Evolutionary conservation across 2,797 vertebrate genomes (phyloP).

Genomic region (Sternarchorhynchus goeldii): DNA sequence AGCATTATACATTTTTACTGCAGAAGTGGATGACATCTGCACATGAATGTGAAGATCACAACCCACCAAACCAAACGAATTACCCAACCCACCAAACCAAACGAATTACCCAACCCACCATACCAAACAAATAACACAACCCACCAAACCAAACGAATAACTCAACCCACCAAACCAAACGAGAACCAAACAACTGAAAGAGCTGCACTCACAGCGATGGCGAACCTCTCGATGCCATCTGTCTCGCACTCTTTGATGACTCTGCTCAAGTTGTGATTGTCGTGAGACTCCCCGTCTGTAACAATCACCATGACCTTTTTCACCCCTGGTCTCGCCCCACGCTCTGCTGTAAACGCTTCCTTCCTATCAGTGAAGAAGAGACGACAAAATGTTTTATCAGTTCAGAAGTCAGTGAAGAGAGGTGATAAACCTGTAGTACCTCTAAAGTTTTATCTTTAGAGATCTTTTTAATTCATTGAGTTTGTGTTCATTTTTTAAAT

Average conservation of each 20-base stretch:
- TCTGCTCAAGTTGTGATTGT: slow-evolving; percentile 73
- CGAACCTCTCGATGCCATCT: slow-evolving; percentile 88
- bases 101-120: not conserved
- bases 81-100: not conserved
- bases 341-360: slow-evolving; percentile 88
- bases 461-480: too few relatives aligned
- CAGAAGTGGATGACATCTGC: too few relatives aligned
- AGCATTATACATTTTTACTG: not conserved
- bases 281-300: slow-evolving; percentile 96
- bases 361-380: slow-evolving; percentile 69
- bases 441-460: too few relatives aligned
- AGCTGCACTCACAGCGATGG: slow-evolving; percentile 89
- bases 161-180: not conserved
- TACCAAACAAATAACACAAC: not conserved
- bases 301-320: slow-evolving; percentile 98
- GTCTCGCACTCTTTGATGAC: slow-evolving; percentile 82
- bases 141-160: not conserved
- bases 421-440: too few relatives aligned
- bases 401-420: not conserved
- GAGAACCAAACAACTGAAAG: not conserved
- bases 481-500: too few relatives aligned
- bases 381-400: not conserved
- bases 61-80: not conserved
- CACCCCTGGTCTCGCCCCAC: slow-evolving; percentile 85
- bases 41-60: too few relatives aligned